Conservation (phyloP, 2,113 vertebrate genomes). For the Psilopogon haemacephalus region DNA sequence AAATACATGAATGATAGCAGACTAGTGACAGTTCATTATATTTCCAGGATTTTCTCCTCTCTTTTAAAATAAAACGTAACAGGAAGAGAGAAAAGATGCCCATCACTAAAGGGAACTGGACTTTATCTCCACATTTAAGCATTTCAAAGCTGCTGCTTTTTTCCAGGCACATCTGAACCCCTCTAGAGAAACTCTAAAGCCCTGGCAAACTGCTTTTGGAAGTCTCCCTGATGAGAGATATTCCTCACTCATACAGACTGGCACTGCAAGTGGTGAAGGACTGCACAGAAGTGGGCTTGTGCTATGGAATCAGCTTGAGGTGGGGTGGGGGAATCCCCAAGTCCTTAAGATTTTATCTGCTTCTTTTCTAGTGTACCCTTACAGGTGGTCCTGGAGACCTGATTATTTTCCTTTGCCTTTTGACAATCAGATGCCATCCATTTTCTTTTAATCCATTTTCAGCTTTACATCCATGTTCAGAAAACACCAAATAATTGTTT, state of each 20-base stretch:
- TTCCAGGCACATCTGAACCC: not conserved
- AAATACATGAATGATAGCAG: not conserved
- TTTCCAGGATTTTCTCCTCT: not conserved
- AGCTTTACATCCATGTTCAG: not conserved
- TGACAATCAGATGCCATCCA: not conserved
- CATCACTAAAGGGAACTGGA: not conserved
- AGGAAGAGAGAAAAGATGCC: not conserved
- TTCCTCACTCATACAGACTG: not conserved
- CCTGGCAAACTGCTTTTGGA: not conserved
- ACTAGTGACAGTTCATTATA: not conserved
- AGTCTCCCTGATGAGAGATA: not conserved
- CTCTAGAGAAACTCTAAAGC: not conserved
- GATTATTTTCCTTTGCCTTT: not conserved
- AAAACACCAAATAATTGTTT: not conserved
- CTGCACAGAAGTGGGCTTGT: not conserved
- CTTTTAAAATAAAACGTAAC: not conserved
- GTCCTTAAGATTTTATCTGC: not conserved
- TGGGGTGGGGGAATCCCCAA: fast-evolving
- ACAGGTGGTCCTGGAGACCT: not conserved
- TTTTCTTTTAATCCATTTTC: not conserved
- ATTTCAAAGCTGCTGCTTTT: not conserved
- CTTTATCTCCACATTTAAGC: not conserved
- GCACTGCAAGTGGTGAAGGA: not conserved
- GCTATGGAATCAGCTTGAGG: not conserved
- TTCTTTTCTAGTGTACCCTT: not conserved